These are phyloP conservation scores for Myripristis jacobus DNA, from an alignment of 2,797 vertebrate species.

Conservation along the genomic window DNA sequence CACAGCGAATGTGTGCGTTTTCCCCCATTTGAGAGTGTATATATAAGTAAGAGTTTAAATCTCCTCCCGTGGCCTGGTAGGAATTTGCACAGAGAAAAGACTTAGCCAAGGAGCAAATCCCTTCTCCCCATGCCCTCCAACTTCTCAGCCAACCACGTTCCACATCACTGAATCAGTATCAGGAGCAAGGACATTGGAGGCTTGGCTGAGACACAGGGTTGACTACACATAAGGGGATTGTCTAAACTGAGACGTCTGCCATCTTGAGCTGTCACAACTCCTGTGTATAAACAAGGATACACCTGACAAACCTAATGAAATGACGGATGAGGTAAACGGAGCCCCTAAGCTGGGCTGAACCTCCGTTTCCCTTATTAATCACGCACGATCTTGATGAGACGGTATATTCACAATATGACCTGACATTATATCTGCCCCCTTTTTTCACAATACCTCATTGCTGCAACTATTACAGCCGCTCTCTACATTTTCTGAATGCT, in stretches of 20 bases:
- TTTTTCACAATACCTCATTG: slow-evolving; percentile 11
- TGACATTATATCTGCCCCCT: slow-evolving; percentile 26
- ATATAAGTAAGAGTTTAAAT: slow-evolving; percentile 58
- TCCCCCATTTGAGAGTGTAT: slow-evolving; percentile 20
- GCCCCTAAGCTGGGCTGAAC: slow-evolving; percentile 38
- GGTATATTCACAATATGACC: slow-evolving; percentile 21
- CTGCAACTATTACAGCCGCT: slow-evolving; percentile 5
- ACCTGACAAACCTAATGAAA: slow-evolving; percentile 75
- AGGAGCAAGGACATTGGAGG: slow-evolving; percentile 72
- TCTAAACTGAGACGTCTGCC: slow-evolving; percentile 76
- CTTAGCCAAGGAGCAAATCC: slow-evolving; percentile 72
- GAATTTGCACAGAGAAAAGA: slow-evolving; percentile 63
- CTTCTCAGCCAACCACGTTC: slow-evolving; percentile 72
- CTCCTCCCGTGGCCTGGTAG: slow-evolving; percentile 57
- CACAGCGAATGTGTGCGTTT: slow-evolving; percentile 23
- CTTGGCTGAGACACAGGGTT: slow-evolving; percentile 64
- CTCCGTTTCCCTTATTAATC: slow-evolving; percentile 42
- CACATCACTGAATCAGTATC: slow-evolving; percentile 73
- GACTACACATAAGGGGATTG: slow-evolving; percentile 74
- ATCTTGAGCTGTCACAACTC: slow-evolving; percentile 78
- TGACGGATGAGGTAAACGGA: slow-evolving; percentile 67
- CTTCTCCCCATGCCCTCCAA: slow-evolving; percentile 69
- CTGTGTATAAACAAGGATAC: slow-evolving; percentile 67
- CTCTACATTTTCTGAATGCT: slow-evolving; percentile 13
- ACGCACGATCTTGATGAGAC: slow-evolving; percentile 24